These are phyloP conservation scores for Triplophysa rosa DNA, from an alignment of 2,113 vertebrate species.

Conservation along the genomic window DNA sequence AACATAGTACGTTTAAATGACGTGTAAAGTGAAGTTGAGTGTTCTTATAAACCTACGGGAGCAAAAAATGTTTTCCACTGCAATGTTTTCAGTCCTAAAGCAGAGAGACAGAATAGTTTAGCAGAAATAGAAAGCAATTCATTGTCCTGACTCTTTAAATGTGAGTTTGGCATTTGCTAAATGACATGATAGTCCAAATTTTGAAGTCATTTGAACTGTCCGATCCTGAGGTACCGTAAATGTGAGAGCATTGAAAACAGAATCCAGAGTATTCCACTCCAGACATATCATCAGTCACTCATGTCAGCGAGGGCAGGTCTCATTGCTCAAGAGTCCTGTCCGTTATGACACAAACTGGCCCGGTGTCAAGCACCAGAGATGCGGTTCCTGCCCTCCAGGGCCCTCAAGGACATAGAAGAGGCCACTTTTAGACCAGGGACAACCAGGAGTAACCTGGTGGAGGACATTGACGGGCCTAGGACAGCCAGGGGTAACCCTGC, in stretches of 20 bases:
- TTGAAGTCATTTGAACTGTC: background rate
- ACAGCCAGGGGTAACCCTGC: slow-evolving; percentile 34
- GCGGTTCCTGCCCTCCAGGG: background rate
- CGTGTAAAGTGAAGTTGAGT: too few relatives aligned
- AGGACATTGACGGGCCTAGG: slow-evolving; percentile 25
- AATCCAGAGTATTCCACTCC: slow-evolving; percentile 6
- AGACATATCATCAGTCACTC: slow-evolving; percentile 35
- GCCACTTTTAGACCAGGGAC: slow-evolving; percentile 26
- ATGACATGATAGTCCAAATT: background rate
- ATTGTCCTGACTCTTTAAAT: slow-evolving; percentile 9
- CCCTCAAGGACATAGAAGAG: slow-evolving; percentile 3
- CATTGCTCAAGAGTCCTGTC: slow-evolving; percentile 31
- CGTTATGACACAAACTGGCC: slow-evolving; percentile 15
- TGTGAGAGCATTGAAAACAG: slow-evolving; percentile 4
- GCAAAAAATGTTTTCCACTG: too few relatives aligned
- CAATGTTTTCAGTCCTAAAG: background rate
- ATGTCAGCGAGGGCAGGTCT: slow-evolving; percentile 25
- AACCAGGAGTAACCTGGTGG: slow-evolving; percentile 21
- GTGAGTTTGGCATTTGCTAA: slow-evolving; percentile 27
- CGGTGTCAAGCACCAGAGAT: slow-evolving; percentile 9
- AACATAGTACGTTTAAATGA: too few relatives aligned
- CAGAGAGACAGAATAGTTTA: background rate
- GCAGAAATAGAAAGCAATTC: background rate
- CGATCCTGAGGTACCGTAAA: background rate
- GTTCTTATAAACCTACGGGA: too few relatives aligned